Conservation (phyloP, 2,888 invertebrate species). For the Leucophora obtusa region DNA sequence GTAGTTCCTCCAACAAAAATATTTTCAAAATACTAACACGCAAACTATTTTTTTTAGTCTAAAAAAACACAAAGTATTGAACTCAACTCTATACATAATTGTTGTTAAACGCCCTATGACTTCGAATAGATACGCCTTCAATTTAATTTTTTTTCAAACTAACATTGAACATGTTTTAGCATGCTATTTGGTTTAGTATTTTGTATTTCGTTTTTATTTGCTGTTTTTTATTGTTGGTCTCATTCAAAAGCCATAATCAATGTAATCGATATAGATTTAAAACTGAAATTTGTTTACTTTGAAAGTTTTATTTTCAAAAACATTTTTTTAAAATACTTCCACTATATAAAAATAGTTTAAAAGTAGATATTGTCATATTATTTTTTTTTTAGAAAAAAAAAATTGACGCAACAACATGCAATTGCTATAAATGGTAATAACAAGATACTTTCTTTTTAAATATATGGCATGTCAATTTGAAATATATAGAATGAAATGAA, state of each 20-base stretch:
- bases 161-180: slow-evolving; percentile 39
- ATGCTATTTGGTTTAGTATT: slow-evolving; percentile 22
- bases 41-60: slow-evolving; percentile 31
- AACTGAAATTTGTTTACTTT: slow-evolving; percentile 24
- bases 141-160: slow-evolving; percentile 18
- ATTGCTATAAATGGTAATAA: slow-evolving; percentile 34
- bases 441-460: slow-evolving; percentile 7
- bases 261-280: slow-evolving; percentile 61
- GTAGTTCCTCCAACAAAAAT: background rate
- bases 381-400: slow-evolving; percentile 14
- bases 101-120: slow-evolving; percentile 59
- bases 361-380: slow-evolving; percentile 13
- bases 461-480: slow-evolving; percentile 37
- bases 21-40: slow-evolving; percentile 35
- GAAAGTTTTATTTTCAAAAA: background rate
- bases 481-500: slow-evolving; percentile 29
- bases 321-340: slow-evolving; percentile 10
- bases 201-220: background rate
- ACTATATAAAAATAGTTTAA: slow-evolving; percentile 13
- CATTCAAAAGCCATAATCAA: slow-evolving; percentile 54
- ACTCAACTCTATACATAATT: slow-evolving; percentile 48
- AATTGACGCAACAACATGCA: slow-evolving; percentile 48
- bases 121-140: slow-evolving; percentile 55
- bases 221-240: background rate
- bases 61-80: slow-evolving; percentile 58